Evolutionary conservation across 2,113 vertebrate species (phyloP).

Genomic region (Salvelinus fontinalis): DNA sequence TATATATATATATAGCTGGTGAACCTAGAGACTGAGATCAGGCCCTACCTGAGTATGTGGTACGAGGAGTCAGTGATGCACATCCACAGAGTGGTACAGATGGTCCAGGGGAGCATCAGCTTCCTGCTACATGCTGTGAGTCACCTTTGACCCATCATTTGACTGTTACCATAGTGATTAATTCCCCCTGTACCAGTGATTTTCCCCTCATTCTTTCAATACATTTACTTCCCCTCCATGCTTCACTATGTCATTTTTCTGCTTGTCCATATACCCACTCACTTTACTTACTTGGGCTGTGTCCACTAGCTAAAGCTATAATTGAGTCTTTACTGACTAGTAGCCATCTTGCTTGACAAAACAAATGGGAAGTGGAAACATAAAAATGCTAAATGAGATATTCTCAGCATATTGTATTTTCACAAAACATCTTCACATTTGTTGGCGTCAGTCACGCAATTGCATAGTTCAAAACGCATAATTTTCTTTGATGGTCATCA

Average conservation of each 20-base stretch:
- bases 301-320: no score
- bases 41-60: slow-evolving; percentile 85
- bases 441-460: background rate
- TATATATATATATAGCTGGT: slow-evolving; percentile 54
- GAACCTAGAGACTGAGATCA: slow-evolving; percentile 76
- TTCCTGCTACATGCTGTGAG: slow-evolving; percentile 92
- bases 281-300: background rate
- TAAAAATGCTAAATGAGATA: background rate
- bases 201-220: background rate
- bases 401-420: background rate
- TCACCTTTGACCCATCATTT: slow-evolving; percentile 27
- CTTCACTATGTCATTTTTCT: no score
- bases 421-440: background rate
- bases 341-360: background rate
- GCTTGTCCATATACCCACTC: background rate
- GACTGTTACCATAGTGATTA: background rate
- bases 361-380: background rate
- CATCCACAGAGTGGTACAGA: slow-evolving; percentile 86
- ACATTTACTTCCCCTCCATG: no score
- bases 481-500: no score
- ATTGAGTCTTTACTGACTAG: background rate
- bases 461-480: background rate
- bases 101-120: slow-evolving; percentile 85
- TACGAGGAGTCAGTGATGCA: slow-evolving; percentile 91
- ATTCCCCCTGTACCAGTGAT: background rate